Conservation (phyloP, 2,888 invertebrate genomes). For the Troides oblongomaculatus region DNA sequence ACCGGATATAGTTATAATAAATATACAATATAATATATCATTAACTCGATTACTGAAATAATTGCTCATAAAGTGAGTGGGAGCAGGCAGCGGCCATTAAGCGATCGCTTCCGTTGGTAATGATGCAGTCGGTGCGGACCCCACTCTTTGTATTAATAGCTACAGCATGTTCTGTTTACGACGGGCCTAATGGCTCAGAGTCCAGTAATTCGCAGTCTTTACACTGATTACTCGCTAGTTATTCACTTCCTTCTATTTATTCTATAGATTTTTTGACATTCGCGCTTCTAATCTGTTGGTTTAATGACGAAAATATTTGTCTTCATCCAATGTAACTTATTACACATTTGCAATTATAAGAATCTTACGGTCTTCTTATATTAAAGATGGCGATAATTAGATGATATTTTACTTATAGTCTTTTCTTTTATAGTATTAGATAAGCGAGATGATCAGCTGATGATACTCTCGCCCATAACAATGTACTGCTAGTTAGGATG, state of each 20-base stretch:
- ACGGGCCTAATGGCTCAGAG: conserved; percentile 28
- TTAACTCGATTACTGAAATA: background rate
- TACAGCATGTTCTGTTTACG: conserved; percentile 30
- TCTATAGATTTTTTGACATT: background rate
- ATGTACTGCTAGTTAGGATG: too few species aligned
- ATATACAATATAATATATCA: background rate
- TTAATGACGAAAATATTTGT: too few species aligned
- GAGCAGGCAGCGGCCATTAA: conserved; percentile 15
- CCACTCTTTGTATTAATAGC: conserved; percentile 23
- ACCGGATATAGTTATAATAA: too few species aligned
- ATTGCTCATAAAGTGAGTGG: background rate
- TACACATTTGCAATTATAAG: too few species aligned
- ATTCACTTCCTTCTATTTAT: conserved; percentile 19
- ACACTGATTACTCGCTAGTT: conserved; percentile 24
- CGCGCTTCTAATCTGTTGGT: too few species aligned
- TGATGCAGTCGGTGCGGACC: conserved; percentile 8
- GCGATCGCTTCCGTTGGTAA: conserved; percentile 12
- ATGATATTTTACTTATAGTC: too few species aligned
- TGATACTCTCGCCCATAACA: too few species aligned
- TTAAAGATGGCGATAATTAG: too few species aligned
- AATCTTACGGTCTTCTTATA: too few species aligned
- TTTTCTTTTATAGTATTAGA: too few species aligned
- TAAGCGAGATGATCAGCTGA: too few species aligned
- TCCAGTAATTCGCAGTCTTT: conserved; percentile 26
- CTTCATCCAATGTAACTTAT: too few species aligned